phyloP scores from a whole-genome alignment of 2,113 vertebrate species.

The Aptenodytes patagonicus region DNA sequence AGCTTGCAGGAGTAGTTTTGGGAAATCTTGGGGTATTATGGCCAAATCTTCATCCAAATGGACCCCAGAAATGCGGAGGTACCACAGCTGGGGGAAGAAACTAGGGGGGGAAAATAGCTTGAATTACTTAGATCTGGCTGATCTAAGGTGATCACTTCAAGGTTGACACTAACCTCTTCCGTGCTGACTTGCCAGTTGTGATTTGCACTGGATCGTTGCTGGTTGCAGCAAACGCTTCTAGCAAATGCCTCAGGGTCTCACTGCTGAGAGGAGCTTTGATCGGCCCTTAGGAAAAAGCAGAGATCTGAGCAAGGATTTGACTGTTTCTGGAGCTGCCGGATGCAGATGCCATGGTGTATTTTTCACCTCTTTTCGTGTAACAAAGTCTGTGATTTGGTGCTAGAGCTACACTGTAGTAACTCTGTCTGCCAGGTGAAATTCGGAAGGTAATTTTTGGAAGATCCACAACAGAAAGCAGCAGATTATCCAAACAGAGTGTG shows the following conservation, averaged over 20 bases:
- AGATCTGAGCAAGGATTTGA: neutral
- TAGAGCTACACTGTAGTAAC: neutral
- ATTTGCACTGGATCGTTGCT: neutral
- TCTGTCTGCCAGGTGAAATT: neutral
- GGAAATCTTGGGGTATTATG: neutral
- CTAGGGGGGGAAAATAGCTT: neutral
- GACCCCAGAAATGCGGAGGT: neutral
- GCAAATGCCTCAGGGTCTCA: fast-evolving
- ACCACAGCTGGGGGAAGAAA: neutral
- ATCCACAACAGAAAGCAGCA: neutral
- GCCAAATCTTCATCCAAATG: neutral
- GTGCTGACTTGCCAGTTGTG: neutral
- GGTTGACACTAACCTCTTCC: neutral
- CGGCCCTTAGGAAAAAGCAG: neutral
- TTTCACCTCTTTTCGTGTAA: fast-evolving
- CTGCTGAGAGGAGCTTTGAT: neutral
- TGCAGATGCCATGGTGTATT: fast-evolving
- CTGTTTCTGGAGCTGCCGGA: neutral
- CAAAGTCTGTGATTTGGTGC: neutral
- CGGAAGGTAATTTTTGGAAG: fast-evolving
- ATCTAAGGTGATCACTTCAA: neutral
- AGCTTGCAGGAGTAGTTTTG: neutral
- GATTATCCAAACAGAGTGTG: fast-evolving
- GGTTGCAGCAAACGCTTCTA: neutral
- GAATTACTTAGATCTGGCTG: neutral